Percentiles rank a stretch among this genome's conserved stretches.
Conservation (phyloP, 2,888 invertebrate genomes). For the Frankliniella fusca region DNA sequence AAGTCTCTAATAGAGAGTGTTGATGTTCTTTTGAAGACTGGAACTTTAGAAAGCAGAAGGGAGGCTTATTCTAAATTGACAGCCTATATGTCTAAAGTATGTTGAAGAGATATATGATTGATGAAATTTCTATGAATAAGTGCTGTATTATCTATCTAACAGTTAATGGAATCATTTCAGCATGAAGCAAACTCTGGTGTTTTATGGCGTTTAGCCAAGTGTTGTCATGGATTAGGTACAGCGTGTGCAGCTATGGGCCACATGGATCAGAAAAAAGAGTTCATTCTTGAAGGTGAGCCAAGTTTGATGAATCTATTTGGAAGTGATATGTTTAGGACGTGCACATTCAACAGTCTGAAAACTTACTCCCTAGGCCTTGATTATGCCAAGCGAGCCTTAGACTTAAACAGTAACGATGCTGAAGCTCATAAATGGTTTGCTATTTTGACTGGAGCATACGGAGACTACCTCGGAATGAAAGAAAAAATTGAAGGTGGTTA, state of each 20-base stretch:
- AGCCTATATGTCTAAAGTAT: conserved; percentile 34
- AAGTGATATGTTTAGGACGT: neutral
- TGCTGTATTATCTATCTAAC: neutral
- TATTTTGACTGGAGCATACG: conserved; percentile 59
- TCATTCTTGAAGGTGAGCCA: conserved; percentile 41
- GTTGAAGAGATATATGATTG: conserved; percentile 29
- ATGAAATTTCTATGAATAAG: neutral
- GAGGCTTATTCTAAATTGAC: neutral
- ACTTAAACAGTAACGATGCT: conserved; percentile 50
- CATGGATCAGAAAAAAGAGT: conserved; percentile 39
- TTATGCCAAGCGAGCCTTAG: conserved; percentile 55
- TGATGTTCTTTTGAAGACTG: conserved; percentile 37
- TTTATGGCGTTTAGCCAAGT: conserved; percentile 43
- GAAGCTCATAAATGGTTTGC: conserved; percentile 72
- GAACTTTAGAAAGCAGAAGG: neutral
- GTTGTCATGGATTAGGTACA: conserved; percentile 40
- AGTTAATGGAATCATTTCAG: conserved; percentile 30
- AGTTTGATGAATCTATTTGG: conserved; percentile 8
- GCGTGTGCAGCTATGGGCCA: conserved; percentile 39
- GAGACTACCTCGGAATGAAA: conserved; percentile 57
- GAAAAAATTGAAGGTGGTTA: conserved; percentile 63
- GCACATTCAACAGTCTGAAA: neutral
- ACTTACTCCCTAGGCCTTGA: conserved; percentile 50
- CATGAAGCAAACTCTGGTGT: conserved; percentile 38
- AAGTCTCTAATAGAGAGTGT: conserved; percentile 35